These are phyloP conservation scores for Ochotona princeps DNA, from an alignment of 2,113 vertebrate species.

Conservation along the genomic window DNA sequence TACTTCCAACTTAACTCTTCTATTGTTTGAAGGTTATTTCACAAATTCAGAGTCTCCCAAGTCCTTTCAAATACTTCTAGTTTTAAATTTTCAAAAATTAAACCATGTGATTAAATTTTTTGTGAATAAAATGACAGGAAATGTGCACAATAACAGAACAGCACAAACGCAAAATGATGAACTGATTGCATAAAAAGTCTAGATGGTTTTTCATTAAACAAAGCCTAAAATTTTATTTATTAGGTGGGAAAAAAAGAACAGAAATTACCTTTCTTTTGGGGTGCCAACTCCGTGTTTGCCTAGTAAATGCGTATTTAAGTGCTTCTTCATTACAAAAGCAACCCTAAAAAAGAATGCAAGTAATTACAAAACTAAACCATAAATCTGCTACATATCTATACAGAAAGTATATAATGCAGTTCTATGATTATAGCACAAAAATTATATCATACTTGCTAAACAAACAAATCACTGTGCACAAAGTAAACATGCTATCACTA, in stretches of 20 bases:
- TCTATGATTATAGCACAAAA: not conserved
- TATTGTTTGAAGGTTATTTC: not conserved
- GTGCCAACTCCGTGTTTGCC: slow-evolving; percentile 98
- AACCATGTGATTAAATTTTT: not conserved
- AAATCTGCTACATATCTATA: not conserved
- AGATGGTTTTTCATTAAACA: not conserved
- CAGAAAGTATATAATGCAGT: not conserved
- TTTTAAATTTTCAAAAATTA: not conserved
- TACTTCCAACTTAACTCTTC: not conserved
- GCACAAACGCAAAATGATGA: not conserved
- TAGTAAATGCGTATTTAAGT: slow-evolving; percentile 96
- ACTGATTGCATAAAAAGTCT: not conserved
- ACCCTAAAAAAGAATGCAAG: slow-evolving; percentile 88
- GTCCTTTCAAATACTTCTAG: not conserved
- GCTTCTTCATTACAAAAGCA: slow-evolving; percentile 99
- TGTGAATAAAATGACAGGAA: not conserved
- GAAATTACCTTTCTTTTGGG: slow-evolving; percentile 96
- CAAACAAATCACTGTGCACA: not conserved
- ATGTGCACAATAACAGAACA: not conserved
- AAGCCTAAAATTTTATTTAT: not conserved
- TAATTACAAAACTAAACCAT: slow-evolving; percentile 36
- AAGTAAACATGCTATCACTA: not conserved
- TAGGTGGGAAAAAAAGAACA: not conserved
- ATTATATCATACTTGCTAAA: not conserved
- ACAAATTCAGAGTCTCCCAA: not conserved